A percentile compares a stretch with the other conserved stretches of the same genome.
phyloP scores from a whole-genome alignment of 37 sponge, comb jelly and placozoan genomes.

The Theonella swinhoei region DNA sequence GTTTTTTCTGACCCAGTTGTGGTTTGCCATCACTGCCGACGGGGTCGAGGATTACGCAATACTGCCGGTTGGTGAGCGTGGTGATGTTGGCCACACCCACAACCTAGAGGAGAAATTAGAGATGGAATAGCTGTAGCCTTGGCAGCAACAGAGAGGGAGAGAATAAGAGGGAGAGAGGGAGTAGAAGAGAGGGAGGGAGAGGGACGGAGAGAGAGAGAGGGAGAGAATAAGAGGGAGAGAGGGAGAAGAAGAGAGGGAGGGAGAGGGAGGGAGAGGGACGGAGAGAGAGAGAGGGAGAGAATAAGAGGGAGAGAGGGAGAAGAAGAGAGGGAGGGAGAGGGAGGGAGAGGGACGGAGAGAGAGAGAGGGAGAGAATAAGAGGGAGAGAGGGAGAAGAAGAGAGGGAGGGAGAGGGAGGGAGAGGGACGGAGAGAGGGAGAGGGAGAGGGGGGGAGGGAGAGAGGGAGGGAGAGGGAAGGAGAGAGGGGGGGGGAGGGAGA shows the following conservation, averaged over 20 bases:
- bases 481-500: not conserved
- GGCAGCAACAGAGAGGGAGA: not conserved
- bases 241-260: not conserved
- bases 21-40: slow-evolving; percentile 94
- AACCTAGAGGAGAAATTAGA: slow-evolving; percentile 32
- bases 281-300: too few species aligned
- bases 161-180: not conserved
- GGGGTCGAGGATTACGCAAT: slow-evolving; percentile 98
- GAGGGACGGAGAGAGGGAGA: not conserved
- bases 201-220: not conserved
- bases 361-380: not conserved
- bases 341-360: not conserved
- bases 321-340: not conserved
- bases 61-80: slow-evolving; percentile 96
- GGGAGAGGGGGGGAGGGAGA: not conserved
- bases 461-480: not conserved
- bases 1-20: slow-evolving; percentile 97
- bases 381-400: not conserved
- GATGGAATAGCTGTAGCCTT: not conserved
- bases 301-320: not conserved
- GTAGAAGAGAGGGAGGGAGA: not conserved
- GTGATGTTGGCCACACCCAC: slow-evolving; percentile 88
- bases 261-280: not conserved
- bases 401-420: not conserved
- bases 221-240: not conserved